Percentiles rank a stretch among this genome's conserved stretches.
Evolutionary conservation across 2,797 vertebrate species (phyloP).

Genomic region (Mus minutoides): DNA sequence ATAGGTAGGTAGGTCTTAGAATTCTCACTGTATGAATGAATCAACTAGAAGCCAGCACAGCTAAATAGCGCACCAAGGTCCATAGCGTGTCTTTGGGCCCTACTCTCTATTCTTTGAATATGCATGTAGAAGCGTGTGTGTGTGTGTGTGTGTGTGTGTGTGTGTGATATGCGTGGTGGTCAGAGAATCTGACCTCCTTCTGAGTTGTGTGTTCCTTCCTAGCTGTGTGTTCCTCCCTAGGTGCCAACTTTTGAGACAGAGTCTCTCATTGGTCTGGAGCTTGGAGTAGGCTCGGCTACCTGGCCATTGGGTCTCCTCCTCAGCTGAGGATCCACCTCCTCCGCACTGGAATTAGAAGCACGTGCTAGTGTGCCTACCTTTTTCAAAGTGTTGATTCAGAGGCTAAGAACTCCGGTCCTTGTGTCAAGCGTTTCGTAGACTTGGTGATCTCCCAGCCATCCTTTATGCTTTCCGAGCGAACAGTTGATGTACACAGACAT

Average conservation of each 20-base stretch:
- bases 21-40: background rate
- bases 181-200: background rate
- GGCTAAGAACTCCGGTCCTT: background rate
- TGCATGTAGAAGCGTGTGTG: background rate
- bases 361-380: background rate
- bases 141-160: background rate
- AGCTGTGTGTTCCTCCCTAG: too few relatives aligned
- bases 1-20: background rate
- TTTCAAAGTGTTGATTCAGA: background rate
- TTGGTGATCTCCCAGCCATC: background rate
- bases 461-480: background rate
- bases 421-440: too few relatives aligned
- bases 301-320: background rate
- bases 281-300: background rate
- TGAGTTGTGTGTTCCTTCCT: background rate
- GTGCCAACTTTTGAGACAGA: background rate
- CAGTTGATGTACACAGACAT: background rate
- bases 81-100: background rate
- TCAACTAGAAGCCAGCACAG: background rate
- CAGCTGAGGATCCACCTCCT: background rate
- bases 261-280: background rate
- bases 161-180: background rate
- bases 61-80: background rate
- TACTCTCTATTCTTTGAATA: background rate
- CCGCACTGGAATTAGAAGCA: background rate